Evolutionary conservation across 1,140 invertebrate genomes (phyloP).

Genomic region (Aporrectodea caliginosa): DNA sequence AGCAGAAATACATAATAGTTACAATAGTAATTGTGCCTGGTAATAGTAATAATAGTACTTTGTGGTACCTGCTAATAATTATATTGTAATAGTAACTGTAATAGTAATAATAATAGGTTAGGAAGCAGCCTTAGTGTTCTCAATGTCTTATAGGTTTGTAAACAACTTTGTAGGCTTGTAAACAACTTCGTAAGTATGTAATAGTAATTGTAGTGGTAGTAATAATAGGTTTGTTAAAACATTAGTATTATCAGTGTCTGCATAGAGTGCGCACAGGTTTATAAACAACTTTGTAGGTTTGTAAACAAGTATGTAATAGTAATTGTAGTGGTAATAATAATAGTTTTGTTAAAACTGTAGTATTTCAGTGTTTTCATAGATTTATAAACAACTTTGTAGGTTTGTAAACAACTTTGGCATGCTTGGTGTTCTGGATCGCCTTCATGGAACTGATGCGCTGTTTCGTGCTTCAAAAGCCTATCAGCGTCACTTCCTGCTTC

Average conservation of each 20-base stretch:
- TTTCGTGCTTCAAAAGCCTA: conserved; percentile 73
- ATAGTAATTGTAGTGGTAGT: background rate
- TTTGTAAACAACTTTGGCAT: conserved; percentile 73
- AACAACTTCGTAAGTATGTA: conserved; percentile 66
- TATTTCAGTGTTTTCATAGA: background rate
- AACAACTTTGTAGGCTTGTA: conserved; percentile 45
- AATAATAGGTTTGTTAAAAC: background rate
- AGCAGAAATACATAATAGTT: no score
- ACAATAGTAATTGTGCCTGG: no score
- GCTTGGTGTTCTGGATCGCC: conserved; percentile 74
- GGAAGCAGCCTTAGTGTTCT: no score
- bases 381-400: conserved; percentile 36
- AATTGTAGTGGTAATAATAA: background rate
- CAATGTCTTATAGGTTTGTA: background rate
- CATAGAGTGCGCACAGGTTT: background rate
- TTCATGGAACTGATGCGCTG: conserved; percentile 77
- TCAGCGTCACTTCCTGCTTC: conserved; percentile 72
- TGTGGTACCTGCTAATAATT: no score
- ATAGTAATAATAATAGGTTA: background rate
- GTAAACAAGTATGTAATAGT: conserved; percentile 57
- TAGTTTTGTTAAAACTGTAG: background rate
- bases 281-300: conserved; percentile 43
- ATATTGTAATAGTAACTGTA: background rate
- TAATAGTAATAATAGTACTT: no score
- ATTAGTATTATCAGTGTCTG: no score